Percentiles rank a stretch among this genome's conserved stretches.
These are phyloP conservation scores for Atta colombica DNA, from an alignment of 1,140 invertebrate genomes.

Conservation along the genomic window DNA sequence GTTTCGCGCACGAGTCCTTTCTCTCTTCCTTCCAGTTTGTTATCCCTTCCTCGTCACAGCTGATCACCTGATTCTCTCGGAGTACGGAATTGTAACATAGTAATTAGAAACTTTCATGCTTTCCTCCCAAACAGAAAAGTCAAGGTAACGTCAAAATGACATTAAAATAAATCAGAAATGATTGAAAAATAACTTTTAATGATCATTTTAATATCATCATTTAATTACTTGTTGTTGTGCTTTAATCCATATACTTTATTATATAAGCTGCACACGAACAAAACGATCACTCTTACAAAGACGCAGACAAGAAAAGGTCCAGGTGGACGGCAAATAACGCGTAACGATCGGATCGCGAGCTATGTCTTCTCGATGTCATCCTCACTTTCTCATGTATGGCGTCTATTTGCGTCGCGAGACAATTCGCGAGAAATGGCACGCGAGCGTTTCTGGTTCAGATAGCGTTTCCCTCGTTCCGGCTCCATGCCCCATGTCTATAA, in stretches of 20 bases:
- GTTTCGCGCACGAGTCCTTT: background rate
- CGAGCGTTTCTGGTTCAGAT: background rate
- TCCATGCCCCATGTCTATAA: background rate
- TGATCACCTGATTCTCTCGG: background rate
- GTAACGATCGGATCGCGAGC: constrained; percentile 8
- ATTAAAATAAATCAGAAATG: no score
- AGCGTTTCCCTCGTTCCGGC: background rate
- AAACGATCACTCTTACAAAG: no score
- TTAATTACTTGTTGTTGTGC: no score
- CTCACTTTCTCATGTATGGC: constrained; percentile 19
- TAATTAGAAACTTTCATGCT: no score
- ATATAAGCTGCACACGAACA: no score
- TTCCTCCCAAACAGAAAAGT: no score
- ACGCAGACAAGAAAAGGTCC: no score
- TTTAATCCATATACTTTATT: no score
- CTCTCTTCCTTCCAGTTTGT: background rate
- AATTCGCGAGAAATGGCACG: background rate
- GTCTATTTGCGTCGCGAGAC: background rate
- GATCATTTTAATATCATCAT: no score
- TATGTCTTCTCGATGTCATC: background rate
- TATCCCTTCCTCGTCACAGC: background rate
- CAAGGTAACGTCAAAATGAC: no score
- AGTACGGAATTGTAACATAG: background rate
- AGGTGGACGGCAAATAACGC: background rate
- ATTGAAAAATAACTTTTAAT: no score